These are phyloP conservation scores for Lithobates pipiens DNA, from an alignment of 2,797 vertebrate species.

Conservation along the genomic window DNA sequence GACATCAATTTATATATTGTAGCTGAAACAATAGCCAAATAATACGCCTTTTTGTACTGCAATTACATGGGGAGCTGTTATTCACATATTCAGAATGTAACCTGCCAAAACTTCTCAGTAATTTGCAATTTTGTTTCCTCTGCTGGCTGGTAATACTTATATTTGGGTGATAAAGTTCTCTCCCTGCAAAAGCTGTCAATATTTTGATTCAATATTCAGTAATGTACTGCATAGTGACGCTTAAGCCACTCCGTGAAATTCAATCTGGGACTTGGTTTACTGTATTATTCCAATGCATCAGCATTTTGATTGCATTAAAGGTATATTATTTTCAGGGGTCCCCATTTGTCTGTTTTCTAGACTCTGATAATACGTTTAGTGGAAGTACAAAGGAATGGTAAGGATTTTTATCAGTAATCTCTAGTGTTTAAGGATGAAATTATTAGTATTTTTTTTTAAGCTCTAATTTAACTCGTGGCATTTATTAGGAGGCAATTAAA, in stretches of 20 bases:
- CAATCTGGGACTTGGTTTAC: conserved; percentile 36
- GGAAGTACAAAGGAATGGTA: not conserved
- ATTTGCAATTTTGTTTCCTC: conserved; percentile 39
- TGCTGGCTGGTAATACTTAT: conserved; percentile 37
- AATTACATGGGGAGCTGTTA: not conserved
- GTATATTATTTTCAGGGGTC: conserved; percentile 15
- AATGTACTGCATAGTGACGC: conserved; percentile 31
- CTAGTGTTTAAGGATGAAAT: conserved; percentile 5
- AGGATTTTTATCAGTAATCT: conserved; percentile 35
- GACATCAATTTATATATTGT: not conserved
- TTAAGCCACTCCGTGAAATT: conserved; percentile 41
- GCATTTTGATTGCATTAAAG: conserved; percentile 47
- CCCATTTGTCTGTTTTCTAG: conserved; percentile 45
- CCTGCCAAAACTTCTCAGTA: conserved; percentile 39
- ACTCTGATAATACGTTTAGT: conserved; percentile 13
- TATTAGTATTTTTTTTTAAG: not conserved
- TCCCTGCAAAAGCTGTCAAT: conserved; percentile 45
- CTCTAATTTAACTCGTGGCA: conserved; percentile 25
- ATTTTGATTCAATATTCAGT: conserved; percentile 44
- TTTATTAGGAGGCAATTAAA: conserved; percentile 50
- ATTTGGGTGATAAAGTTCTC: conserved; percentile 33
- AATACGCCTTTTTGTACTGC: not conserved
- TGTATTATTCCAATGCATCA: conserved; percentile 40
- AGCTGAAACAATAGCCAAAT: conserved; percentile 1
- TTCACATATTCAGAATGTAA: conserved; percentile 9